Evolutionary conservation across 2,888 invertebrate genomes (phyloP).

Genomic region (Dinocampus coccinellae): DNA sequence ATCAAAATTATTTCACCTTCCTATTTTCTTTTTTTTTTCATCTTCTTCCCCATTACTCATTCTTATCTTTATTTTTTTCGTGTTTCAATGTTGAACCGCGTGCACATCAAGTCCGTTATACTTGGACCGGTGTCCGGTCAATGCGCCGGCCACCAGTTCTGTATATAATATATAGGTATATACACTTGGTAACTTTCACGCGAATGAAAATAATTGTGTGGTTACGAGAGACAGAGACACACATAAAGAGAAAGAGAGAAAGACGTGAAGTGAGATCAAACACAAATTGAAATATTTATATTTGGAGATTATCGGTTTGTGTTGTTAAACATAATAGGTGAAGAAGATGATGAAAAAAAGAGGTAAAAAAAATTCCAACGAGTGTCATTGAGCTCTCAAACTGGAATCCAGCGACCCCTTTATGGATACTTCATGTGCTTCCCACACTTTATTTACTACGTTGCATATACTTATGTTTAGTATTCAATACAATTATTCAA

Average conservation of each 20-base stretch:
- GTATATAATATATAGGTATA: background rate
- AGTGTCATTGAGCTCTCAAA: background rate
- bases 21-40: background rate
- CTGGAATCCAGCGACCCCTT: background rate
- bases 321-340: background rate
- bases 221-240: slow-evolving; percentile 18
- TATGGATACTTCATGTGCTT: background rate
- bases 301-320: background rate
- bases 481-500: background rate
- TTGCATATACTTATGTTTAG: background rate
- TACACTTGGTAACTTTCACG: slow-evolving; percentile 43
- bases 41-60: background rate
- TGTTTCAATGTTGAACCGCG: background rate
- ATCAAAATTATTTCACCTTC: no score
- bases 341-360: background rate
- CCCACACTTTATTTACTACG: background rate
- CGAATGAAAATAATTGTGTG: slow-evolving; percentile 46
- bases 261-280: slow-evolving; percentile 11
- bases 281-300: background rate
- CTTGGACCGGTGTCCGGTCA: slow-evolving; percentile 20
- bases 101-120: slow-evolving; percentile 6
- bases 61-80: background rate
- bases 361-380: background rate
- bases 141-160: background rate
- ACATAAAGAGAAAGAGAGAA: no score